Percentiles rank a stretch among this genome's conserved stretches.
phyloP scores from a whole-genome alignment of 1,140 invertebrate genomes.

The Micrasema longulum region DNA sequence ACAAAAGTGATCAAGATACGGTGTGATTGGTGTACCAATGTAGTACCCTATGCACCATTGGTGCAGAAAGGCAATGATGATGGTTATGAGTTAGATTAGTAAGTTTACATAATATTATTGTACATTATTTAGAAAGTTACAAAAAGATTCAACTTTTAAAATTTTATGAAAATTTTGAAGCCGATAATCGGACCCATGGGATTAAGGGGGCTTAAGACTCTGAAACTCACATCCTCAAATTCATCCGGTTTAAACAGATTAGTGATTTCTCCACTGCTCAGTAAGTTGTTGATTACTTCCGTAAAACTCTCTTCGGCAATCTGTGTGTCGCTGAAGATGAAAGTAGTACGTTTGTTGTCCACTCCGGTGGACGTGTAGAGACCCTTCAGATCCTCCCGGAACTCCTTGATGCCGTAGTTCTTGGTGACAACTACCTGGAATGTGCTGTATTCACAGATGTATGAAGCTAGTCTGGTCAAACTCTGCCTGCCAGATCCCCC shows the following conservation, averaged over 20 bases:
- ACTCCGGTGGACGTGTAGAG: conserved; percentile 80
- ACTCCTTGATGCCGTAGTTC: conserved; percentile 80
- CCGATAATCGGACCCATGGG: no score
- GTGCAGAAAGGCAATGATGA: no score
- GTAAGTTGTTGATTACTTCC: conserved; percentile 89
- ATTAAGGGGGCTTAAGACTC: no score
- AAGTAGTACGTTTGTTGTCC: conserved; percentile 79
- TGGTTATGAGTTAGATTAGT: no score
- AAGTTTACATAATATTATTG: no score
- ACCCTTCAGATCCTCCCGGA: conserved; percentile 85
- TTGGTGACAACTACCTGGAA: conserved; percentile 85
- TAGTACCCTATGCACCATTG: no score
- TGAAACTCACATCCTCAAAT: conserved; percentile 81
- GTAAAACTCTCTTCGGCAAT: conserved; percentile 85
- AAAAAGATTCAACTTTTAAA: no score
- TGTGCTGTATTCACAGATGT: conserved; percentile 80
- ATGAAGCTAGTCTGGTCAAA: conserved; percentile 79
- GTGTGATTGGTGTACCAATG: no score
- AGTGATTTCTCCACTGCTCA: conserved; percentile 86
- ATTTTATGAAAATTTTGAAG: no score
- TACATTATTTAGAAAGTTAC: no score
- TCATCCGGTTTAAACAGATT: conserved; percentile 88
- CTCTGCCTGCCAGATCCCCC: conserved; percentile 89
- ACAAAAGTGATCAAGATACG: no score
- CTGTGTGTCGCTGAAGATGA: conserved; percentile 87